A percentile compares a stretch with the other conserved stretches of the same genome.
Conservation (phyloP, 2,113 vertebrate species). For the Crotophaga sulcirostris region DNA sequence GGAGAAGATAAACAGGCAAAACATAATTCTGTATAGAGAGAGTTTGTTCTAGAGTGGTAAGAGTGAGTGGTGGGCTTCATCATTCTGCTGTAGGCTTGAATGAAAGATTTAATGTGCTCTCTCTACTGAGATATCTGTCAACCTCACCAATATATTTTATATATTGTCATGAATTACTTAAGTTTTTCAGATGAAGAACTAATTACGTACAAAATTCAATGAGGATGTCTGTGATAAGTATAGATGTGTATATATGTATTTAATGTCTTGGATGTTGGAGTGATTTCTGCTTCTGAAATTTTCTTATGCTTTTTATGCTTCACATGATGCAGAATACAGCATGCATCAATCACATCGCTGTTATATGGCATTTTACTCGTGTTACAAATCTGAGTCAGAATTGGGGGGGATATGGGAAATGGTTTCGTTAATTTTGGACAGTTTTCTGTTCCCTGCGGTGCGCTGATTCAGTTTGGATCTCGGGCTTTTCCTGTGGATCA, state of each 20-base stretch:
- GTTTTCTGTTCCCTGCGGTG: neutral
- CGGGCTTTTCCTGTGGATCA: neutral
- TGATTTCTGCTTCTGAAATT: neutral
- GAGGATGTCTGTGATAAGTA: neutral
- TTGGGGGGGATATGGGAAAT: neutral
- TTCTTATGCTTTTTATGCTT: neutral
- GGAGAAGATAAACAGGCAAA: neutral
- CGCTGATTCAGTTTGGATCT: neutral
- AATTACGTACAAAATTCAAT: neutral
- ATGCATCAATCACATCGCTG: neutral
- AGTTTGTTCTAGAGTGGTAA: neutral
- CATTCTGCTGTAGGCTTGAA: neutral
- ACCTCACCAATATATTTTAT: neutral
- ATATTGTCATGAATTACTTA: neutral
- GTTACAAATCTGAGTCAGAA: constrained; percentile 6
- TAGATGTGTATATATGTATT: neutral
- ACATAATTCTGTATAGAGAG: neutral
- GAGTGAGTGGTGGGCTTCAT: neutral
- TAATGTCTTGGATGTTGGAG: neutral
- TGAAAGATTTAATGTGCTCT: neutral
- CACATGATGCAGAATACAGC: neutral
- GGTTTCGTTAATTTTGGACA: neutral
- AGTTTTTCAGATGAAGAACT: neutral
- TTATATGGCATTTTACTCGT: neutral
- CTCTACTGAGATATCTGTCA: constrained; percentile 1